Conservation (phyloP, 1,140 invertebrate genomes). For the Harpegnathos saltator region DNA sequence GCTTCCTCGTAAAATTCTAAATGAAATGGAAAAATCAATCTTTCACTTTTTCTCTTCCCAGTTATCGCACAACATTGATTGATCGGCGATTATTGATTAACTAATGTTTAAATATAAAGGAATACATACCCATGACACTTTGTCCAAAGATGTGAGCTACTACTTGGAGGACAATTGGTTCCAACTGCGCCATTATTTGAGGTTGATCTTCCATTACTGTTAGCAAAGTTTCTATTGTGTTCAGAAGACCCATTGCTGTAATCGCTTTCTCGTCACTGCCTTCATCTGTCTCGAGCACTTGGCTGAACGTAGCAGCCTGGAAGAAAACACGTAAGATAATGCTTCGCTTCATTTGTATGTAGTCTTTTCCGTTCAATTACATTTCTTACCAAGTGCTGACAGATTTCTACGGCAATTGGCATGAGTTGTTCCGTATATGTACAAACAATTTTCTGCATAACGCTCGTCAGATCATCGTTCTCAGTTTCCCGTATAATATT, state of each 20-base stretch:
- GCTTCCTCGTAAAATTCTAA: constrained; percentile 98
- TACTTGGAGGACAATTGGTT: constrained; percentile 97
- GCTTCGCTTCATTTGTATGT: constrained; percentile 20
- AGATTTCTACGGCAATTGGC: constrained; percentile 98
- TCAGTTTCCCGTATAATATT: constrained; percentile 98
- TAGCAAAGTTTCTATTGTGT: constrained; percentile 98
- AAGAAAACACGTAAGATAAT: constrained; percentile 53
- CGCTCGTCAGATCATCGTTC: constrained; percentile 98
- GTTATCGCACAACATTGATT: constrained; percentile 1
- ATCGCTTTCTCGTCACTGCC: constrained; percentile 98
- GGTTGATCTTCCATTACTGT: constrained; percentile 97
- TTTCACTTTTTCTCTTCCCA: no score
- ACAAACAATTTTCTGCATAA: constrained; percentile 98
- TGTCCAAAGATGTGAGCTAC: constrained; percentile 95
- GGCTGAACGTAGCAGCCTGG: constrained; percentile 95
- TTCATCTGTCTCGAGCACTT: constrained; percentile 94
- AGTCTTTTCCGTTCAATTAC: background rate
- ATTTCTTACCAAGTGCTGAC: constrained; percentile 91
- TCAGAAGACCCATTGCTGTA: constrained; percentile 98
- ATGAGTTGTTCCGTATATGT: constrained; percentile 96
- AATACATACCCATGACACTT: constrained; percentile 91
- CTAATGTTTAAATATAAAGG: background rate
- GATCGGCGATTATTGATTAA: constrained; percentile 28
- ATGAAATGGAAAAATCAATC: constrained; percentile 73
- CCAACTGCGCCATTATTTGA: constrained; percentile 94